A percentile compares a stretch with the other conserved stretches of the same genome.
Evolutionary conservation across 1,140 invertebrate genomes (phyloP).

Genomic region (Odontomachus brunneus): DNA sequence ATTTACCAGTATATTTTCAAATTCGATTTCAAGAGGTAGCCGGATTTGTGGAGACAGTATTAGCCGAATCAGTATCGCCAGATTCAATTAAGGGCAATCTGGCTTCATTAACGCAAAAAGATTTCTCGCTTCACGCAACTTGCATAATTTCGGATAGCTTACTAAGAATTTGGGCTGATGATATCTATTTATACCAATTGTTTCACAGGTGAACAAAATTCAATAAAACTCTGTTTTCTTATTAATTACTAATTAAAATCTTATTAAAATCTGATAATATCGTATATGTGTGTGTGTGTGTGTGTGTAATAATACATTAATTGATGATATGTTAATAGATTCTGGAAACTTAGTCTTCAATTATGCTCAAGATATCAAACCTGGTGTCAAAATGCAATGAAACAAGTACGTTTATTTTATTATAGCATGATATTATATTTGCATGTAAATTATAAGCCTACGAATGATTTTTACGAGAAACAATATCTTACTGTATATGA

Average conservation of each 20-base stretch:
- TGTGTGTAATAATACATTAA: too few species aligned
- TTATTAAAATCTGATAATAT: conserved; percentile 31
- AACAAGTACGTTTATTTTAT: conserved; percentile 74
- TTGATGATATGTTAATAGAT: conserved; percentile 87
- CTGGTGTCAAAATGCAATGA: conserved; percentile 87
- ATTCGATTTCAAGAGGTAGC: conserved; percentile 97
- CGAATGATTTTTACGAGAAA: conserved; percentile 49
- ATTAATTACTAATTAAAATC: too few species aligned
- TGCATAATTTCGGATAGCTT: conserved; percentile 87
- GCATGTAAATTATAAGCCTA: conserved; percentile 54
- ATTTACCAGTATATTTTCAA: conserved; percentile 97
- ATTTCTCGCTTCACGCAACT: conserved; percentile 86
- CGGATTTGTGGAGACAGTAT: conserved; percentile 87
- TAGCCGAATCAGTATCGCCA: conserved; percentile 83
- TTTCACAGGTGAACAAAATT: conserved; percentile 85
- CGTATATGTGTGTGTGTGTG: too few species aligned
- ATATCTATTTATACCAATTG: conserved; percentile 90
- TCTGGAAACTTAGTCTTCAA: conserved; percentile 95
- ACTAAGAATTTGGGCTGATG: conserved; percentile 90
- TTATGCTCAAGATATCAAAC: conserved; percentile 90
- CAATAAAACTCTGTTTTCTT: conserved; percentile 7
- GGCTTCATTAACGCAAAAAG: conserved; percentile 73
- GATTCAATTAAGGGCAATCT: conserved; percentile 77
- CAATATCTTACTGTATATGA: too few species aligned
- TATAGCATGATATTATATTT: conserved; percentile 69